Conservation (phyloP, 1,140 invertebrate species). For the Scaptomyza graminum region DNA sequence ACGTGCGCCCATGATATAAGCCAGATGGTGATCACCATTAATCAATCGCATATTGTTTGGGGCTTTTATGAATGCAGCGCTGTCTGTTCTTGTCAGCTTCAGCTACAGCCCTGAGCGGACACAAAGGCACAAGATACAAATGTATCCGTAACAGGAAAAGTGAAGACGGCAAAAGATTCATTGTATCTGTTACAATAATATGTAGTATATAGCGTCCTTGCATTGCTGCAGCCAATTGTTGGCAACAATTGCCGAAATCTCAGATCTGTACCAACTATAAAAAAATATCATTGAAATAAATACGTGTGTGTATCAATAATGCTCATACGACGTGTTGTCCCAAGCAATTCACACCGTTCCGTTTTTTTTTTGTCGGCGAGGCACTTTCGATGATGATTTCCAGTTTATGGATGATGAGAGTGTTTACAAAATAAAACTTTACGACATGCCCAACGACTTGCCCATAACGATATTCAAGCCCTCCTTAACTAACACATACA, state of each 20-base stretch:
- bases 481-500: constrained; percentile 9
- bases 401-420: constrained; percentile 38
- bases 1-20: constrained; percentile 34
- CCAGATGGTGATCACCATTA: constrained; percentile 40
- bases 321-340: constrained; percentile 70
- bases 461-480: constrained; percentile 40
- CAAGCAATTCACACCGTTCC: constrained; percentile 70
- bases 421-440: constrained; percentile 63
- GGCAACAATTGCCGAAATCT: constrained; percentile 7
- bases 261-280: constrained; percentile 2
- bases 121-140: constrained; percentile 31
- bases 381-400: constrained; percentile 63
- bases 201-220: constrained; percentile 31
- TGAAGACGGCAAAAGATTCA: constrained; percentile 18
- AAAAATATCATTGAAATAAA: constrained; percentile 1
- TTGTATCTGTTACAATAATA: neutral
- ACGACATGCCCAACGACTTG: constrained; percentile 55
- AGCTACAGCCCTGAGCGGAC: constrained; percentile 11
- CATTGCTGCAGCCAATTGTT: constrained; percentile 10
- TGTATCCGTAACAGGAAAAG: constrained; percentile 21
- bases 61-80: constrained; percentile 27
- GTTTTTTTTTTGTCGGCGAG: constrained; percentile 35
- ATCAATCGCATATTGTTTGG: constrained; percentile 29
- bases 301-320: constrained; percentile 12
- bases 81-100: constrained; percentile 25